phyloP scores from a whole-genome alignment of 2,113 vertebrate species.

The Podarcis cretensis region DNA sequence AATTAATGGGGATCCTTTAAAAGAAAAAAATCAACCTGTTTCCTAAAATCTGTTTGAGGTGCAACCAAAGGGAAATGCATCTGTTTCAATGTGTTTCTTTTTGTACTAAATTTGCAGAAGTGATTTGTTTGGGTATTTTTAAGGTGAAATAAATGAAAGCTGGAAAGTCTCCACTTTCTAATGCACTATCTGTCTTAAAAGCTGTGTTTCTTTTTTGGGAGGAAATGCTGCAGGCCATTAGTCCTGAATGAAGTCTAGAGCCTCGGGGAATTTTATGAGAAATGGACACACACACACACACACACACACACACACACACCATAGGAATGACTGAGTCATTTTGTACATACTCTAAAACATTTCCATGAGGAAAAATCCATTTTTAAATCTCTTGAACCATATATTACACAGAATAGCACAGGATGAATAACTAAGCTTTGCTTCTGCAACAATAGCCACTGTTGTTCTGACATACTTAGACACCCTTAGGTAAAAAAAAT shows the following conservation, averaged over 20 bases:
- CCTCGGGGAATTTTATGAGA: not conserved
- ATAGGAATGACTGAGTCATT: not conserved
- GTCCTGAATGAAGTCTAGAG: not conserved
- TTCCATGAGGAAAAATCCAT: not conserved
- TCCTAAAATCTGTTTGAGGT: not conserved
- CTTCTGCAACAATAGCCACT: not conserved
- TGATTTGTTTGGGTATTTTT: not conserved
- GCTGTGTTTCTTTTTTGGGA: slow-evolving; percentile 34
- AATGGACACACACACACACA: not conserved
- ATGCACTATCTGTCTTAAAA: slow-evolving; percentile 36
- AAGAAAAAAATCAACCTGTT: not conserved
- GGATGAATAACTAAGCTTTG: not conserved
- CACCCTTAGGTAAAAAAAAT: not conserved
- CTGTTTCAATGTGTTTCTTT: accelerated
- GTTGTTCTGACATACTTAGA: not conserved
- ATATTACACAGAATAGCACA: not conserved
- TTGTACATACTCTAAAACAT: not conserved
- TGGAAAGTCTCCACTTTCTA: slow-evolving; percentile 25
- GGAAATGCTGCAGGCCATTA: slow-evolving; percentile 15
- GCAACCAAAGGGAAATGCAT: not conserved
- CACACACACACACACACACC: not conserved
- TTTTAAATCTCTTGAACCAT: not conserved
- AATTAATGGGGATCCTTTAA: not conserved
- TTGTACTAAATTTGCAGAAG: not conserved
- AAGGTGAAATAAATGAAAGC: slow-evolving; percentile 32